Base-by-base conservation (phyloP, 2,888 invertebrate genomes). In the Mechanitis messenoides region DNA sequence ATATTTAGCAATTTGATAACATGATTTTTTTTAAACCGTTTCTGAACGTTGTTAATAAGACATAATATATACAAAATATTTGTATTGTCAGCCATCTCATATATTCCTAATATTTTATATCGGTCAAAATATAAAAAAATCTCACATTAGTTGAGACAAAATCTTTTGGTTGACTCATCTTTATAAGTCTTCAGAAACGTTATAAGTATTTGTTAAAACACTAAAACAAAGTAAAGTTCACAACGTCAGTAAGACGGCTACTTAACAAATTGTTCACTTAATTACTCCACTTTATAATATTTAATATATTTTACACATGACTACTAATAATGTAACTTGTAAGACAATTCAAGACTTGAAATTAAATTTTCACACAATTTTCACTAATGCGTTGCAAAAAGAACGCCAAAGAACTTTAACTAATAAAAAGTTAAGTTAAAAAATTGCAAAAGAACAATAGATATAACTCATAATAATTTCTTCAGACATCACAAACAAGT, bases 141-240 rank as follows among this genome's bases (percentile, higher is more conserved):
- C 47, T 47, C 74, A 74, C 73, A 75, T 75, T 75, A 75, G 72
- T 61, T 64, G 46, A 58, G 59, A 64, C 56, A 50, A 20, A 56
- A 64, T 58, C 59, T 35, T 56, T 56, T 45, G 64, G 61, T 61
- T 61, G 58, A 47, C 54, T 54, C 20, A 59, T 61, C 61, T 59
- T 59, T 56, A 64, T 64, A 56, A 61, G 56, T 45, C 45, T 59
- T 53, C 50, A 58, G 58, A 56, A 56, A 59, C 54, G 59, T 53
- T 55, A 42, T 20, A 35, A 45, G 28, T 5, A 59, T 20, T 20
- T 20, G 20, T 20, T 20, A 20, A 20, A 20, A 20, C 20, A 20
- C 20, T 20, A 20, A 20, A 20, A 20, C 20, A 20, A 20, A 20
- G 20, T 20, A 20, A 20, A 20, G 0, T 20, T 20, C 20, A 20